Percentiles rank a stretch among this genome's conserved stretches.
These are phyloP conservation scores for Micrasema minimum DNA, from an alignment of 1,140 invertebrate species.

Conservation along the genomic window DNA sequence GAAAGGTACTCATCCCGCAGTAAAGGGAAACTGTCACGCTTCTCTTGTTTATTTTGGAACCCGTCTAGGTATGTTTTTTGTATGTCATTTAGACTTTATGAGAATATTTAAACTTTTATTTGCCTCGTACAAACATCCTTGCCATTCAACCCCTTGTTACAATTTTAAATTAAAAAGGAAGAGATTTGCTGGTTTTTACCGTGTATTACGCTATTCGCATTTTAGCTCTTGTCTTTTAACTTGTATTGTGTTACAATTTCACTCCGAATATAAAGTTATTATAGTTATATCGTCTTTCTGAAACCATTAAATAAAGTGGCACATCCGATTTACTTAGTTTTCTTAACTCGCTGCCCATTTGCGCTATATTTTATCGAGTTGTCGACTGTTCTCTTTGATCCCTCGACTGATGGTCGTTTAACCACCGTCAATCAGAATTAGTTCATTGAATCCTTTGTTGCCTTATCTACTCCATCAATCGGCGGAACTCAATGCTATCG, in stretches of 20 bases:
- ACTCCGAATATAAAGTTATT: not conserved
- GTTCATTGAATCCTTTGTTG: slow-evolving; percentile 40
- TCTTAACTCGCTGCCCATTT: slow-evolving; percentile 9
- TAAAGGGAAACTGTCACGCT: slow-evolving; percentile 31
- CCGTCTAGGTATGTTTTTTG: slow-evolving; percentile 8
- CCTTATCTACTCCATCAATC: slow-evolving; percentile 40
- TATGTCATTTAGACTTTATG: slow-evolving; percentile 26
- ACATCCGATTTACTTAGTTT: slow-evolving; percentile 34
- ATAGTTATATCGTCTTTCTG: not conserved
- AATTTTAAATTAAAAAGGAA: slow-evolving; percentile 5
- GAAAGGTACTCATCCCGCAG: slow-evolving; percentile 7
- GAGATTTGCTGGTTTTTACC: not conserved
- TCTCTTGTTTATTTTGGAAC: slow-evolving; percentile 33
- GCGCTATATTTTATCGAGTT: slow-evolving; percentile 11
- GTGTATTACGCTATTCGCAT: not conserved
- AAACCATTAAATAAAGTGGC: not conserved
- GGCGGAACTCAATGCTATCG: slow-evolving; percentile 9
- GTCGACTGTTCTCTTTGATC: slow-evolving; percentile 32
- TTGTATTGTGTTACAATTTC: not conserved
- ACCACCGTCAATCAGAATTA: slow-evolving; percentile 50
- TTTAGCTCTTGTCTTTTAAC: not conserved
- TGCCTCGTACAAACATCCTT: slow-evolving; percentile 10
- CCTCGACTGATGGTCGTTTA: slow-evolving; percentile 30
- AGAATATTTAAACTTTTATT: slow-evolving; percentile 29
- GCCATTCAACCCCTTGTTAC: slow-evolving; percentile 5